Percentiles rank a stretch among this genome's conserved stretches.
Conservation (phyloP, 2,113 vertebrate species). For the Neogale vison region DNA sequence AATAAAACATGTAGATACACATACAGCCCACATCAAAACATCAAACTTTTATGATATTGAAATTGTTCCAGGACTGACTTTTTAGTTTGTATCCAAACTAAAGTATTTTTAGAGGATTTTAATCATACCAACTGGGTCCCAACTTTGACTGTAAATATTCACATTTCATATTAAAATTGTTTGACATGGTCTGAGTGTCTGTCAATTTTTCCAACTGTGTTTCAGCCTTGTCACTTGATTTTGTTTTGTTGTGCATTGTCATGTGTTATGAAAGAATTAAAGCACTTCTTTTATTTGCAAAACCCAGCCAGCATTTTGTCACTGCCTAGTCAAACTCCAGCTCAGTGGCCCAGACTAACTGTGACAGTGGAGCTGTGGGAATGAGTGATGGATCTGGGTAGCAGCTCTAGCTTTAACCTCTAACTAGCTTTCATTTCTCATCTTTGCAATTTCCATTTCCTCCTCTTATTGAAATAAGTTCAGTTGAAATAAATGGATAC, state of each 20-base stretch:
- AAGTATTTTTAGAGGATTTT: constrained; percentile 39
- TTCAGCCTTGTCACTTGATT: constrained; percentile 77
- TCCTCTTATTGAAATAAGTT: constrained; percentile 82
- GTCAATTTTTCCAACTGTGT: constrained; percentile 76
- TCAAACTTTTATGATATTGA: background rate
- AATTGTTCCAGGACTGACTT: constrained; percentile 10
- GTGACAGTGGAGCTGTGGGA: constrained; percentile 71
- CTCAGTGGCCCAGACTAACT: constrained; percentile 74
- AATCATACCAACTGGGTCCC: constrained; percentile 65
- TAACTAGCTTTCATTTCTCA: constrained; percentile 87
- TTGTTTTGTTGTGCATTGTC: constrained; percentile 66
- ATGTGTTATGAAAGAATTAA: constrained; percentile 70
- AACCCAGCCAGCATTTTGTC: constrained; percentile 74
- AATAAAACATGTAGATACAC: background rate
- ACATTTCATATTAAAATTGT: constrained; percentile 73
- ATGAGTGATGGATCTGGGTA: constrained; percentile 73
- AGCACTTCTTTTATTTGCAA: constrained; percentile 79
- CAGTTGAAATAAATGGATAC: constrained; percentile 78
- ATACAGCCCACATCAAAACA: constrained; percentile 35
- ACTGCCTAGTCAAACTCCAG: constrained; percentile 78
- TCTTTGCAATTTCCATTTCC: constrained; percentile 85
- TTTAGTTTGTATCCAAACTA: background rate
- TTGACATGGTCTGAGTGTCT: constrained; percentile 78
- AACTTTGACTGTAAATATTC: constrained; percentile 70
- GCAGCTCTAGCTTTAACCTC: constrained; percentile 76